phyloP scores from a whole-genome alignment of 2,888 invertebrate species.

The Willowsia nigromaculata region DNA sequence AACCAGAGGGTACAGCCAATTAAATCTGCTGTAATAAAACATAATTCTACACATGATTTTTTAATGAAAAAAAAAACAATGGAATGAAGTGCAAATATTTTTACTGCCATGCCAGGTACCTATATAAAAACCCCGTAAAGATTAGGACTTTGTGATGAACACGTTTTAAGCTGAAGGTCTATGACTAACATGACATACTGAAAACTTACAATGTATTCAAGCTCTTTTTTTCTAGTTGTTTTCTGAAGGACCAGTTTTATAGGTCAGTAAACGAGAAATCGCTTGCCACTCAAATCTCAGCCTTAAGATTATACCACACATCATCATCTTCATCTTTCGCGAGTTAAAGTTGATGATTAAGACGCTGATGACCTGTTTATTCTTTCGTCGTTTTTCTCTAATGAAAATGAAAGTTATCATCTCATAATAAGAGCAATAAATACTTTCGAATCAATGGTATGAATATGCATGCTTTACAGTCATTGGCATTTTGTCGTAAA shows the following conservation, averaged over 20 bases:
- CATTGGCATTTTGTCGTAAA: too few species aligned
- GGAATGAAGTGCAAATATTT: too few species aligned
- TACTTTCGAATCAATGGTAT: neutral
- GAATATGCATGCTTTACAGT: neutral
- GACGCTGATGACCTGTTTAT: slow-evolving; percentile 1
- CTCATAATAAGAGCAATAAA: neutral
- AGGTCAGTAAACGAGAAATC: slow-evolving; percentile 69
- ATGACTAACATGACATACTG: too few species aligned
- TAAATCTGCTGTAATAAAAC: too few species aligned
- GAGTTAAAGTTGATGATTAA: neutral
- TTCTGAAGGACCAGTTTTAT: slow-evolving; percentile 53
- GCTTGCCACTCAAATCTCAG: neutral
- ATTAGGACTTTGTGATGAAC: too few species aligned
- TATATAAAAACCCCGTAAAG: neutral
- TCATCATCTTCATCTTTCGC: neutral
- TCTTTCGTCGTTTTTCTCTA: neutral
- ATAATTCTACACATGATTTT: too few species aligned
- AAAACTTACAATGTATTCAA: too few species aligned
- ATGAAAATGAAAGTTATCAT: slow-evolving; percentile 33
- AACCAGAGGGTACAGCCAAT: too few species aligned
- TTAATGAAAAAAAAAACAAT: too few species aligned
- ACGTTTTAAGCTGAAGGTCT: too few species aligned
- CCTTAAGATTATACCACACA: neutral
- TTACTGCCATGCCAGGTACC: neutral
- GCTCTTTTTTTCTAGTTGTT: neutral